Evolutionary conservation across 2,888 invertebrate genomes (phyloP), one percentile per base, ranked within the genome.

Genomic region (Lasioglossum lativentre): DNA sequence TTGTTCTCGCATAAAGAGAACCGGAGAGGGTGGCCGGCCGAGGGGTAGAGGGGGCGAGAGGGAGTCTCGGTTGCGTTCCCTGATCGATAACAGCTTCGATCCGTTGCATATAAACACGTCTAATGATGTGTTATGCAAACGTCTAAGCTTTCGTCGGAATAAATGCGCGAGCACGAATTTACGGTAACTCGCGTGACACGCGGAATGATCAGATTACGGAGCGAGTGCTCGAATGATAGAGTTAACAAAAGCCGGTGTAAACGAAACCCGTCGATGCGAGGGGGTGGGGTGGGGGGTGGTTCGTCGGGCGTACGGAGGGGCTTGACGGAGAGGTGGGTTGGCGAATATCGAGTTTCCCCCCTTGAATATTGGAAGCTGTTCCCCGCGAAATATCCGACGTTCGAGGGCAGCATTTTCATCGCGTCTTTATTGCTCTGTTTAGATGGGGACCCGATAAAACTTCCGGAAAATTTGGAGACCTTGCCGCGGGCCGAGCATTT

Each of bases 401-500:
- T 75, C 47, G 75, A 27, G 66, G 30, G 27, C 27, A 19, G 52
- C 40, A 68, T 75, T 78, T 59, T 81, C 81, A 72, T 66, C 47
- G 56, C 23, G 10, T 30, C 30, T 47, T 38, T 66, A 52, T 47
- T 68, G 40, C 19, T 86, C 75, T 86, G 83, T 86, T 83, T 80
- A 98, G 98, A 98, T 96, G 98, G 98, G 94, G 98, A 98, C 95
- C 98, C 98, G 93, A 98, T 98, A 96, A 98, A 98, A 96, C 96
- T 99, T 94, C 98, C 99, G 86, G 98, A 98, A 95, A 99, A 99
- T 96, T 96, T 99, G 96, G 99, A 99, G 96, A 98, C 98, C 95
- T 96, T 99, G 95, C 98, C 98, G 92, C 97, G 98, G 94, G 98
- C 99, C 88, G 98, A 99, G 95, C 98, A 98, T 96, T 99, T 99